A percentile compares a stretch with the other conserved stretches of the same genome.
phyloP scores from a whole-genome alignment of 2,113 vertebrate genomes.

The Cyrtonyx montezumae region DNA sequence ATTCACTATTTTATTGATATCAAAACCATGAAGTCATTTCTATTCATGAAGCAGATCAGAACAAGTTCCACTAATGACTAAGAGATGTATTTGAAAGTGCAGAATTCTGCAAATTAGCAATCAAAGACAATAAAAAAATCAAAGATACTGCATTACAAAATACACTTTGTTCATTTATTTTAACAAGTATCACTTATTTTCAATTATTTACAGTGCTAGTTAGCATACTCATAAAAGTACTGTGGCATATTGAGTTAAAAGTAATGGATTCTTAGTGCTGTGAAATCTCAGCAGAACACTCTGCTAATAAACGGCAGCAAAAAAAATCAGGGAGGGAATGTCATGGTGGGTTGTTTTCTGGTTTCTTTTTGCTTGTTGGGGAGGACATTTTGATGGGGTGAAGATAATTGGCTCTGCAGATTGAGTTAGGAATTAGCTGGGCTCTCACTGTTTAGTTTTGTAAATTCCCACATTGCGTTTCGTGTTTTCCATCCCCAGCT shows the following conservation, averaged over 20 bases:
- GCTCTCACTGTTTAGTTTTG: neutral
- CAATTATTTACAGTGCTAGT: slow-evolving; percentile 73
- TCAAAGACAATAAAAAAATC: slow-evolving; percentile 69
- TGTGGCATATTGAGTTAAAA: slow-evolving; percentile 62
- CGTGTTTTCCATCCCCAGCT: neutral
- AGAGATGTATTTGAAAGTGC: slow-evolving; percentile 45
- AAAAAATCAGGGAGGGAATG: slow-evolving; percentile 17
- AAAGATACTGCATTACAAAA: slow-evolving; percentile 62
- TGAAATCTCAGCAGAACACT: slow-evolving; percentile 43
- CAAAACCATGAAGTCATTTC: slow-evolving; percentile 3
- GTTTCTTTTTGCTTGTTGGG: neutral
- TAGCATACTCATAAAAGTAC: slow-evolving; percentile 57
- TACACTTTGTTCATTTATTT: slow-evolving; percentile 70
- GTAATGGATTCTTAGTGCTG: slow-evolving; percentile 55
- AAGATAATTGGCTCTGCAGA: slow-evolving; percentile 40
- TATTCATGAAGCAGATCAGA: slow-evolving; percentile 53
- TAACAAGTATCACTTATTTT: slow-evolving; percentile 75
- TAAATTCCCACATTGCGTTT: slow-evolving; percentile 28
- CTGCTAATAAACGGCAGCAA: slow-evolving; percentile 33
- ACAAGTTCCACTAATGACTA: slow-evolving; percentile 62
- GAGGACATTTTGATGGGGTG: slow-evolving; percentile 1
- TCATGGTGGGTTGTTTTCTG: slow-evolving; percentile 21
- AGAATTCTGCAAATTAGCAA: slow-evolving; percentile 60
- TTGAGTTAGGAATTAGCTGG: slow-evolving; percentile 27
- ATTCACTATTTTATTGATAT: slow-evolving; percentile 2